Evolutionary conservation across 2,797 vertebrate species (phyloP).

Genomic region (Brachyalestes nurse): DNA sequence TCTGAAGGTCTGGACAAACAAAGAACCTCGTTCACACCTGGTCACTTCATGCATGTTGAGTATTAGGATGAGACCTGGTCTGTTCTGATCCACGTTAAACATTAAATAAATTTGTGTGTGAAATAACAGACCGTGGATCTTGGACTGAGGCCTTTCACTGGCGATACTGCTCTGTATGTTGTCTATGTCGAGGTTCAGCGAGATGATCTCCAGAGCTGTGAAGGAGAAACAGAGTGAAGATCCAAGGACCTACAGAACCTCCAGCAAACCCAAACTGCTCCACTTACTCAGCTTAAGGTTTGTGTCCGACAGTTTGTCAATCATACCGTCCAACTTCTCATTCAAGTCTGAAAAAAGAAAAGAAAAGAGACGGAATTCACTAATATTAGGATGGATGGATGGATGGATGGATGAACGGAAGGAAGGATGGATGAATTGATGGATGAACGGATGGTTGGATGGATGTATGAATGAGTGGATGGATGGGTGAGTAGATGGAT

Average conservation of each 20-base stretch:
- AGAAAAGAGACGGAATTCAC: background rate
- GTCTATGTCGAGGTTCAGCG: background rate
- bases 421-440: no score
- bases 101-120: background rate
- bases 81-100: background rate
- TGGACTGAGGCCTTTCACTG: background rate
- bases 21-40: no score
- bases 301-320: background rate
- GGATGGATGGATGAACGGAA: no score
- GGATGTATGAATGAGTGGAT: no score
- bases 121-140: background rate
- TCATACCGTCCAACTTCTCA: background rate
- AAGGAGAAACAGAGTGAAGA: background rate
- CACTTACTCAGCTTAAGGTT: conserved; percentile 1
- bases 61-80: no score
- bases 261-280: background rate
- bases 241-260: background rate
- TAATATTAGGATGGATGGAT: no score
- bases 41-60: no score
- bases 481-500: no score
- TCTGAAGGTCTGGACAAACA: background rate
- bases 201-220: conserved; percentile 11
- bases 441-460: no score
- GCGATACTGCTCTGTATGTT: background rate
- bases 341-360: background rate